Percentiles rank a stretch among this genome's conserved stretches.
phyloP scores from a whole-genome alignment of 2,113 vertebrate genomes.

The Hemiprocne comata region DNA sequence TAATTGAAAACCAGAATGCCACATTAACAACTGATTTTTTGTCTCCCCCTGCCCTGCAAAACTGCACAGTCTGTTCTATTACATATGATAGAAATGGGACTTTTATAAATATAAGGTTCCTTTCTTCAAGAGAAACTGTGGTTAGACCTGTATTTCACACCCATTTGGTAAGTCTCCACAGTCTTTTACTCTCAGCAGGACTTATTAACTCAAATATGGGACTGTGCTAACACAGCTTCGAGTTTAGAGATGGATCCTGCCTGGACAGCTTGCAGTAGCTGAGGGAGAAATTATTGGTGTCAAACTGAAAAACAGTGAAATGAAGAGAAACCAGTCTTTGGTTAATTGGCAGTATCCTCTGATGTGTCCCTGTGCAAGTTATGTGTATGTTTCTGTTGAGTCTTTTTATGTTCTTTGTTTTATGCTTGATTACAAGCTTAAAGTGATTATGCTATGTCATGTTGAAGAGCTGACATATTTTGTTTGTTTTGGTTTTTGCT shows the following conservation, averaged over 20 bases:
- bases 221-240: not conserved
- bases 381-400: not conserved
- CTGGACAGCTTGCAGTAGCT: not conserved
- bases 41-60: not conserved
- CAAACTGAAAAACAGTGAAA: not conserved
- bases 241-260: not conserved
- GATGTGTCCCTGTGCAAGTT: not conserved
- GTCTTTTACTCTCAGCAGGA: not conserved
- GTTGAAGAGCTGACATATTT: slow-evolving; percentile 5
- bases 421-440: not conserved
- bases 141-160: not conserved
- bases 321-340: not conserved
- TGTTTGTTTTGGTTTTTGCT: not conserved
- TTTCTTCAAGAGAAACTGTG: not conserved
- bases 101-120: not conserved
- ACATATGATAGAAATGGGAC: not conserved
- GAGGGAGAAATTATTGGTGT: not conserved
- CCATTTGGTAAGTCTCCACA: not conserved
- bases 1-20: not conserved
- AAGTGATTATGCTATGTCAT: not conserved
- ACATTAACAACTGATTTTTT: not conserved
- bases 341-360: not conserved
- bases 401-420: not conserved
- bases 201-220: not conserved
- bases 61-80: not conserved